phyloP scores from a whole-genome alignment of 2,113 vertebrate species.

The Kryptolebias marmoratus region DNA sequence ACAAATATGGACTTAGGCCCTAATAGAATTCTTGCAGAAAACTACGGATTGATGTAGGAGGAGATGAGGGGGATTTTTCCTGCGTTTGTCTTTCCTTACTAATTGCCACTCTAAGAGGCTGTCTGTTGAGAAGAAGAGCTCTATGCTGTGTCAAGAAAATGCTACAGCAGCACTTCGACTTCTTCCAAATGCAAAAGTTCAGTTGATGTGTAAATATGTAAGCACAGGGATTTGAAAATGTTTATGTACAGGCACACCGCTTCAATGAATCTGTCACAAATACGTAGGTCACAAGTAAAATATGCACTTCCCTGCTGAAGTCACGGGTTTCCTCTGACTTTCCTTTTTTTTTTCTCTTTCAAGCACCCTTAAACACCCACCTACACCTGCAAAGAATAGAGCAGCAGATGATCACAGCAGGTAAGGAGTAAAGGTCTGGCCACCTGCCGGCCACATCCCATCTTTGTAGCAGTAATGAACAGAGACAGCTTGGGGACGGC shows the following conservation, averaged over 20 bases:
- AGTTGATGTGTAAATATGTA: conserved; percentile 54
- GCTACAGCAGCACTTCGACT: conserved; percentile 47
- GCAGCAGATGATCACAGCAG: conserved; percentile 88
- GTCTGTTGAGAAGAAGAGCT: conserved; percentile 40
- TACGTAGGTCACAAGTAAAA: conserved; percentile 59
- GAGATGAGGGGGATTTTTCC: conserved; percentile 29
- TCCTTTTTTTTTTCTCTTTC: conserved; percentile 21
- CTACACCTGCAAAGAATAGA: conserved; percentile 50
- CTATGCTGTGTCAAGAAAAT: conserved; percentile 53
- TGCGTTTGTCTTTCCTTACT: conserved; percentile 63
- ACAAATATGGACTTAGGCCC: conserved; percentile 78
- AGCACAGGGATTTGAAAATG: conserved; percentile 33
- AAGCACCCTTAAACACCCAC: conserved; percentile 31
- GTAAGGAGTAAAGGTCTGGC: conserved; percentile 87
- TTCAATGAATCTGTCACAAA: conserved; percentile 38
- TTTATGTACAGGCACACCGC: conserved; percentile 28
- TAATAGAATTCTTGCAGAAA: conserved; percentile 82
- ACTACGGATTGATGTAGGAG: conserved; percentile 66
- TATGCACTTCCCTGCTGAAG: conserved; percentile 44
- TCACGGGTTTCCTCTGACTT: conserved; percentile 43
- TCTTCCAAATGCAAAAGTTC: conserved; percentile 35
- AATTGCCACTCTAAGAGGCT: conserved; percentile 61
- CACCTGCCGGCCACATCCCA: conserved; percentile 90
- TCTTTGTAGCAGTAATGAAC: conserved; percentile 94
- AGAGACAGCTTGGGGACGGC: conserved; percentile 94